These are phyloP conservation scores for Mythimna pallens DNA, from an alignment of 2,888 invertebrate species.

Conservation along the genomic window DNA sequence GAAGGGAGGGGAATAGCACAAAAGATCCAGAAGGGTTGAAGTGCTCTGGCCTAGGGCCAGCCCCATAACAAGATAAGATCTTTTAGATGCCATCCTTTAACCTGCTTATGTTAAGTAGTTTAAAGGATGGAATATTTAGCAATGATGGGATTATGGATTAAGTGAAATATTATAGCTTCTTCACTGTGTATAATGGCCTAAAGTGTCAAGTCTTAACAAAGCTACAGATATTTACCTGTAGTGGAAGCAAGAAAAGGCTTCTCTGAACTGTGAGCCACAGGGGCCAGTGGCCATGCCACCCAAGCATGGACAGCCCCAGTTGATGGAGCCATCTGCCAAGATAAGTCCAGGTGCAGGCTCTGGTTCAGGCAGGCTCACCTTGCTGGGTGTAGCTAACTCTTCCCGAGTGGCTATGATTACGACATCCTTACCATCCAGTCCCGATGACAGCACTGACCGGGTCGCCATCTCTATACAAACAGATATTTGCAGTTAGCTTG, in stretches of 20 bases:
- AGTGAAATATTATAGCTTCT: not conserved
- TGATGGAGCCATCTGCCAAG: constrained; percentile 96
- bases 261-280: constrained; percentile 97
- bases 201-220: not conserved
- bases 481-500: not conserved
- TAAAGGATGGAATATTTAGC: not conserved
- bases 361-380: constrained; percentile 92
- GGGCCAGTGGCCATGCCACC: constrained; percentile 99
- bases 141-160: not conserved
- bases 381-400: constrained; percentile 94
- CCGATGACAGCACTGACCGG: constrained; percentile 65
- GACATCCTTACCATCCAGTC: constrained; percentile 92
- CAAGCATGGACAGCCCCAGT: constrained; percentile 99
- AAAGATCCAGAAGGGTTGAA: too few relatives aligned
- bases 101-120: too few relatives aligned
- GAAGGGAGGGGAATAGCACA: too few relatives aligned
- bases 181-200: not conserved
- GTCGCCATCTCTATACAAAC: constrained; percentile 41
- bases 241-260: constrained; percentile 98
- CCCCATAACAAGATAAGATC: too few relatives aligned
- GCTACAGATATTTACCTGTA: constrained; percentile 89
- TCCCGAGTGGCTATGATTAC: constrained; percentile 95
- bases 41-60: too few relatives aligned
- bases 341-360: constrained; percentile 95
- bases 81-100: too few relatives aligned